These are phyloP conservation scores for Noctua fimbriata DNA, from an alignment of 2,888 invertebrate genomes.

Conservation along the genomic window DNA sequence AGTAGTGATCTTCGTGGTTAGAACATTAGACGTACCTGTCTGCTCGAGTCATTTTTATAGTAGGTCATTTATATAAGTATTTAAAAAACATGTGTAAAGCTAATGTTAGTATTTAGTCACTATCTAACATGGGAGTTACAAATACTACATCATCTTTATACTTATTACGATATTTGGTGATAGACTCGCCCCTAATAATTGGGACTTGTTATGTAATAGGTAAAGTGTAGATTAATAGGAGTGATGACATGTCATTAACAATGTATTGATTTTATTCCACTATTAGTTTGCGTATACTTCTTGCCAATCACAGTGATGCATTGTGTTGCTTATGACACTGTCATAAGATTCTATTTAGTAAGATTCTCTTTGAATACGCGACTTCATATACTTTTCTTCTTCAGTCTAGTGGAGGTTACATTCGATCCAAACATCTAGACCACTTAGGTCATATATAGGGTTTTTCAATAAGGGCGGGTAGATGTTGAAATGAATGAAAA, in stretches of 20 bases:
- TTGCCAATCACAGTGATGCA: conserved; percentile 17
- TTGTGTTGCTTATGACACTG: not conserved
- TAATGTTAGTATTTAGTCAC: not conserved
- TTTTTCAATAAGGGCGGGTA: too few species aligned
- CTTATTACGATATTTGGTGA: not conserved
- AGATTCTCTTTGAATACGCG: not conserved
- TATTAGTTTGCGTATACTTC: not conserved
- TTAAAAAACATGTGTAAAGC: not conserved
- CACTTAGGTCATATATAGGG: not conserved
- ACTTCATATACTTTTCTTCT: not conserved
- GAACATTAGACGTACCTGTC: conserved; percentile 5
- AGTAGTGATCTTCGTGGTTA: not conserved
- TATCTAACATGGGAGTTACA: too few species aligned
- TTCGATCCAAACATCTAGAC: not conserved
- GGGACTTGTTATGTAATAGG: not conserved
- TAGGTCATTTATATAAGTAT: not conserved
- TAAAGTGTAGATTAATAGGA: not conserved
- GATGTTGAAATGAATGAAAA: too few species aligned
- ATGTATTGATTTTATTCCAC: conserved; percentile 2
- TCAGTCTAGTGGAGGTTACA: conserved; percentile 12
- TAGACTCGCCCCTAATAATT: not conserved
- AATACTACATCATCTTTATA: not conserved
- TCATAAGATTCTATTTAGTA: not conserved
- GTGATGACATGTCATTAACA: not conserved
- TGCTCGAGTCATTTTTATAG: not conserved